Conservation (phyloP, 2,888 invertebrate species). For the Keiferia lycopersicella region DNA sequence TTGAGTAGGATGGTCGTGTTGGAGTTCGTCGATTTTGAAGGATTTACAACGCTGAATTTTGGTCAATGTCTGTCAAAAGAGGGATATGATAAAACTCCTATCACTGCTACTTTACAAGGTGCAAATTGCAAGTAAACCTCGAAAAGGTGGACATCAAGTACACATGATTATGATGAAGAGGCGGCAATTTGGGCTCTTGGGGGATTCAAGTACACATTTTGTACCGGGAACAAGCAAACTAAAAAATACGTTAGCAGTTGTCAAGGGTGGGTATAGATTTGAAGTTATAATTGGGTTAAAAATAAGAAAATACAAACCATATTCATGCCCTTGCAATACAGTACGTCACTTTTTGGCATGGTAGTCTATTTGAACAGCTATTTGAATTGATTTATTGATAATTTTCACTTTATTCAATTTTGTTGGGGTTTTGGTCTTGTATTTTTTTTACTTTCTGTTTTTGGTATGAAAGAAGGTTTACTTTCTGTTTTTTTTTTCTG, state of each 20-base stretch:
- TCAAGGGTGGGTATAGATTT: neutral
- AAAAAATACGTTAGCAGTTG: neutral
- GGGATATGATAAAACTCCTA: too few species aligned
- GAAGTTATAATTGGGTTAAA: neutral
- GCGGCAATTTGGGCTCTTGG: too few species aligned
- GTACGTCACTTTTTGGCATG: neutral
- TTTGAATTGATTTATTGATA: neutral
- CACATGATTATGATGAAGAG: too few species aligned
- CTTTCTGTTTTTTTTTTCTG: too few species aligned
- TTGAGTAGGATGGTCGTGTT: too few species aligned
- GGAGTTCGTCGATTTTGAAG: too few species aligned
- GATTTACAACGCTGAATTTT: too few species aligned
- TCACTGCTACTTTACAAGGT: too few species aligned
- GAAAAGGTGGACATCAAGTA: too few species aligned
- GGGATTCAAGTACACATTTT: neutral
- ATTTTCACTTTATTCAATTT: neutral
- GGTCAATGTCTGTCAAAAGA: too few species aligned
- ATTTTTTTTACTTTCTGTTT: neutral
- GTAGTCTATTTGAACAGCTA: neutral
- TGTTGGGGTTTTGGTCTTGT: neutral
- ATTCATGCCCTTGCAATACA: conserved; percentile 1
- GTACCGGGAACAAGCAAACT: neutral
- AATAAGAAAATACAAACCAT: neutral
- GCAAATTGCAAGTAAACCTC: too few species aligned
- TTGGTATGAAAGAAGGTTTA: too few species aligned